A percentile compares a stretch with the other conserved stretches of the same genome.
Conservation (phyloP, 1,140 invertebrate species). For the Laupala kohalensis region DNA sequence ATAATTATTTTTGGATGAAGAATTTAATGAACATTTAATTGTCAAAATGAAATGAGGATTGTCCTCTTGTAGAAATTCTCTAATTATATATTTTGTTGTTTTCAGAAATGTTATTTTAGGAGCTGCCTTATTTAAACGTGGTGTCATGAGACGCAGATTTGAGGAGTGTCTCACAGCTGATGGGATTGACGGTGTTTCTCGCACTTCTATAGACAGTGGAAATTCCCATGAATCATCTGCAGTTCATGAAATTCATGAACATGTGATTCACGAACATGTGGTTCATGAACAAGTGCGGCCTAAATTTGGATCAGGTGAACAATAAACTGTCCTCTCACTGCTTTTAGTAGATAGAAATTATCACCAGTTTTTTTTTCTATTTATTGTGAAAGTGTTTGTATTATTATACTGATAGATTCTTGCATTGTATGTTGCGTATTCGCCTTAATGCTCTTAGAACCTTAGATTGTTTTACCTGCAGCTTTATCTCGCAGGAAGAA, state of each 20-base stretch:
- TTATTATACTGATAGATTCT: neutral
- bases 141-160: conserved; percentile 30
- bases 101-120: conserved; percentile 74
- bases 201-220: conserved; percentile 29
- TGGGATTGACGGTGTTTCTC: conserved; percentile 33
- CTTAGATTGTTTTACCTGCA: neutral
- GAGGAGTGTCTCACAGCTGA: conserved; percentile 22
- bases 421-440: neutral
- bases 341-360: neutral
- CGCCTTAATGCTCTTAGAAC: neutral
- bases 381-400: neutral
- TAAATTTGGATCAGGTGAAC: neutral
- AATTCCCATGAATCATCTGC: conserved; percentile 6
- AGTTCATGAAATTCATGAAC: neutral
- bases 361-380: neutral
- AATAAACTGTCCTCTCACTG: neutral
- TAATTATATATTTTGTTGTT: conserved; percentile 8
- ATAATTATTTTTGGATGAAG: too few relatives aligned
- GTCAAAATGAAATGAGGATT: too few relatives aligned
- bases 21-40: too few relatives aligned
- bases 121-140: conserved; percentile 70
- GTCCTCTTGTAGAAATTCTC: too few relatives aligned
- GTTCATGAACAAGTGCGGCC: neutral
- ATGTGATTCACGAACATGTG: too few relatives aligned
- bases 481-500: neutral